phyloP scores from a whole-genome alignment of 2,888 invertebrate genomes.

The Ptilodon capucinus region DNA sequence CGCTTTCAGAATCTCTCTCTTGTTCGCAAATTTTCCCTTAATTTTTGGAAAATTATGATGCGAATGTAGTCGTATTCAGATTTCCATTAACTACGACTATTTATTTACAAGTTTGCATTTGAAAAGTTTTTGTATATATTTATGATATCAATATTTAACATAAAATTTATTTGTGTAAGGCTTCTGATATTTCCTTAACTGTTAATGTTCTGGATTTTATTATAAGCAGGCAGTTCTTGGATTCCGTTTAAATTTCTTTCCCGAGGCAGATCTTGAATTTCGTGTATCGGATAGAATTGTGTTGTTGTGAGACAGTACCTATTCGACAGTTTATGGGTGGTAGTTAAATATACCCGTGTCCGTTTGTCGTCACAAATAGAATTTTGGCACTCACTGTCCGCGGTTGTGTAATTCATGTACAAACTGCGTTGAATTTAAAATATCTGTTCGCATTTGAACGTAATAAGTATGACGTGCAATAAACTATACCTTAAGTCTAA shows the following conservation, averaged over 20 bases:
- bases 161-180: too few species aligned
- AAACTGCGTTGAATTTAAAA: constrained; percentile 72
- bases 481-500: constrained; percentile 16
- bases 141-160: too few species aligned
- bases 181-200: too few species aligned
- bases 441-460: constrained; percentile 57
- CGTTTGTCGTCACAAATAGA: constrained; percentile 81
- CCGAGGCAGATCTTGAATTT: constrained; percentile 6
- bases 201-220: too few species aligned
- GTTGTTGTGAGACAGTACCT: constrained; percentile 62
- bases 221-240: too few species aligned
- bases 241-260: constrained; percentile 14
- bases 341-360: constrained; percentile 81
- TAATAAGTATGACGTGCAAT: constrained; percentile 37
- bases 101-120: neutral
- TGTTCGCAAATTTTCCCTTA: too few species aligned
- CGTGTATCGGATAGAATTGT: constrained; percentile 40
- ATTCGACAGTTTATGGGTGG: constrained; percentile 80
- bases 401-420: constrained; percentile 79
- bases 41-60: too few species aligned
- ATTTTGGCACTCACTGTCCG: constrained; percentile 80
- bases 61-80: too few species aligned
- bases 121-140: neutral
- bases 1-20: neutral
- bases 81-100: too few species aligned